Base-by-base conservation (phyloP, 2,888 invertebrate genomes). In the Muschampia staudingeri region DNA sequence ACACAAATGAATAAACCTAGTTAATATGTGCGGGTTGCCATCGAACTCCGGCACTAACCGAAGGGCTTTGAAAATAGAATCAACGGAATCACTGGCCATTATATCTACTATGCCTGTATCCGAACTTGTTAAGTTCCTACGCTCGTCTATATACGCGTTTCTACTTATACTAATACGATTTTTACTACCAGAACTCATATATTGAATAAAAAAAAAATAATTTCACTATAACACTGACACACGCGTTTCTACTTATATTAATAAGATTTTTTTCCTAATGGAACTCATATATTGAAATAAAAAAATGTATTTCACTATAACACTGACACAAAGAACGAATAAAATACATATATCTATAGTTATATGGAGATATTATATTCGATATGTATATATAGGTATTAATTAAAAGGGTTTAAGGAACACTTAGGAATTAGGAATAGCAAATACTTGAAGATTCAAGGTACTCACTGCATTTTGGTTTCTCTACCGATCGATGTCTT, bases 21-120 rank as follows among this genome's bases (percentile, higher is more conserved):
- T 56, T 76, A 86, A 75, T 3, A 86, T 71, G 48, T 86, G 56
- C 1, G 84, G 79, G 69, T 86, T 86, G 2, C 86, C 86, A 40
- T 86, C 84, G 37, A 86, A 86, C 14, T 86, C 86, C 3, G 83
- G 86, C 1, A 86, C 80, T 12, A 78, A 5, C 11, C 76, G 37
- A 16, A 70, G n/a, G 40, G 76, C 16, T n/a, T 78, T 78, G 34
- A n/a, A 78, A 16, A 78, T 78, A 25, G 61, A 2, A 4, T 65
- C 61, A 5, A 65, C 52, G 52, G 52, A 52, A 52, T 52, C n/a
- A 52, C 52, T 52, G 52, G 52, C 52, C 52, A 52, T 52, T 52
- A 52, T 52, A 8, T 52, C 52, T 52, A n/a, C 52, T 52, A n/a
- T n/a, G 0, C n/a, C 52, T 5, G 5, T 52, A 52, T 52, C 52